phyloP scores from a whole-genome alignment of 2,797 vertebrate species.

The Labeo calbasu region DNA sequence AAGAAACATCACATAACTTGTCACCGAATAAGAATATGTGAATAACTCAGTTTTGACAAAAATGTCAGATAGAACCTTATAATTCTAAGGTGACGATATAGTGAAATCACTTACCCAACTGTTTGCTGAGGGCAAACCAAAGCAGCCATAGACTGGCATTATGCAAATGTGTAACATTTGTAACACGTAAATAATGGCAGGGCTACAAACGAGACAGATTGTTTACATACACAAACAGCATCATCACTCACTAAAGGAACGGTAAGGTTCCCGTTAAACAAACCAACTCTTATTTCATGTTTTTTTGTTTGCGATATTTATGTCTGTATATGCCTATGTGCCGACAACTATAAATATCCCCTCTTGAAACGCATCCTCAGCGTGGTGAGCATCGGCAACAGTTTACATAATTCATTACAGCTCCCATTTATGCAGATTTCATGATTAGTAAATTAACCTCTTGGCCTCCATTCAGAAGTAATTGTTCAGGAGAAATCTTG shows the following conservation, averaged over 20 bases:
- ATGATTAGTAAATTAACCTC: conserved; percentile 80
- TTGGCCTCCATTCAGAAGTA: conserved; percentile 63
- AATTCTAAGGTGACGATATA: too few species aligned
- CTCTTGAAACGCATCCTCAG: conserved; percentile 40
- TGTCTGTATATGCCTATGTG: not conserved
- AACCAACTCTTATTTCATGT: not conserved
- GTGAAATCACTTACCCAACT: too few species aligned
- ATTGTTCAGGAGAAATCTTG: conserved; percentile 66
- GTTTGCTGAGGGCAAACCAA: not conserved
- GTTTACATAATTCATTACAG: conserved; percentile 61
- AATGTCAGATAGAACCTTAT: too few species aligned
- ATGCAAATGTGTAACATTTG: too few species aligned
- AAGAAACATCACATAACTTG: too few species aligned
- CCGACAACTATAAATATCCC: conserved; percentile 38
- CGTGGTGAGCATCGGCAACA: conserved; percentile 48
- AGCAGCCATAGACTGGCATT: not conserved
- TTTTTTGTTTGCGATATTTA: not conserved
- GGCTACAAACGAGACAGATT: not conserved
- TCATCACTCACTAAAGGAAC: not conserved
- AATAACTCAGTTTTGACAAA: too few species aligned
- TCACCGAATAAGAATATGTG: too few species aligned
- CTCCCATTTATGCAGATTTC: conserved; percentile 66
- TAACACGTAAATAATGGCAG: not conserved
- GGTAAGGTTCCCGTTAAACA: not conserved
- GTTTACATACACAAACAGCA: not conserved